A percentile compares a stretch with the other conserved stretches of the same genome.
Conservation (phyloP, 2,888 invertebrate genomes). For the Desoria tigrina region DNA sequence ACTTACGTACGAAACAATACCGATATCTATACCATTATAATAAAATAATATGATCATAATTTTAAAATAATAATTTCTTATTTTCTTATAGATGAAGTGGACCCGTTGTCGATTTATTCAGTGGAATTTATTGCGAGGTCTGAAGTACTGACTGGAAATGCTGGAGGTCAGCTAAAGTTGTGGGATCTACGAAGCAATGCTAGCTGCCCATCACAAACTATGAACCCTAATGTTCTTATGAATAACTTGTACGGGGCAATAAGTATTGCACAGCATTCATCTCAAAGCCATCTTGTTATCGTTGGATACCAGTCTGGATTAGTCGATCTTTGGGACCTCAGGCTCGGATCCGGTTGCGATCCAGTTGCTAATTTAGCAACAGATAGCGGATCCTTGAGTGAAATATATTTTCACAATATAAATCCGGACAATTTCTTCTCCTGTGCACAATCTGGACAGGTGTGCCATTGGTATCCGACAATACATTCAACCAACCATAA, state of each 20-base stretch:
- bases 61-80: too few relatives aligned
- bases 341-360: constrained; percentile 40
- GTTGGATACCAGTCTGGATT: constrained; percentile 51
- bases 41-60: too few relatives aligned
- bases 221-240: constrained; percentile 47
- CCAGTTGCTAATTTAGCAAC: constrained; percentile 49
- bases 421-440: constrained; percentile 52
- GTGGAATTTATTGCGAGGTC: constrained; percentile 30
- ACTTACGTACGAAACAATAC: neutral
- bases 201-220: constrained; percentile 29
- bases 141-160: constrained; percentile 50
- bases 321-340: constrained; percentile 51
- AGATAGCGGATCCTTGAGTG: constrained; percentile 45
- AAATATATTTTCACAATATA: constrained; percentile 49
- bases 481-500: constrained; percentile 9
- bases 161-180: constrained; percentile 50
- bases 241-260: constrained; percentile 48
- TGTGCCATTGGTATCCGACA: constrained; percentile 50
- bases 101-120: constrained; percentile 43
- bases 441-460: constrained; percentile 47
- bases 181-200: constrained; percentile 46
- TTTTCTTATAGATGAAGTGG: constrained; percentile 41
- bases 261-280: constrained; percentile 50
- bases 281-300: constrained; percentile 47
- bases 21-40: neutral